A percentile compares a stretch with the other conserved stretches of the same genome.
phyloP scores from a whole-genome alignment of 2,888 invertebrate species.

The Drosophila borealis region DNA sequence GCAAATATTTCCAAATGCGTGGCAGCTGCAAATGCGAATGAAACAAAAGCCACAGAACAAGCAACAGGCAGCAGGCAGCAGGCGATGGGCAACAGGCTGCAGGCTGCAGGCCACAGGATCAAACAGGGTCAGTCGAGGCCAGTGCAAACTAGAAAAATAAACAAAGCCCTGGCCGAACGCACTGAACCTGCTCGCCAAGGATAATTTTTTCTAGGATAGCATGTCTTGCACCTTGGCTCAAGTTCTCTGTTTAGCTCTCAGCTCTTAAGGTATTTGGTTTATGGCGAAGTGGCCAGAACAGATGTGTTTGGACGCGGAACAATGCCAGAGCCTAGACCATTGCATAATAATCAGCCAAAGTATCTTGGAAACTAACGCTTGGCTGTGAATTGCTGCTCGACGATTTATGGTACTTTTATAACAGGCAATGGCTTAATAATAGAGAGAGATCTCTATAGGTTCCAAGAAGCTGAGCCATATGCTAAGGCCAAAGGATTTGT shows the following conservation, averaged over 20 bases:
- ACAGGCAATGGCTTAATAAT: slow-evolving; percentile 29
- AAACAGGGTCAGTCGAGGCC: slow-evolving; percentile 52
- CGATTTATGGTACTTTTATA: slow-evolving; percentile 62
- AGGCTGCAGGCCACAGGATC: slow-evolving; percentile 62
- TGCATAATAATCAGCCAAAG: slow-evolving; percentile 55
- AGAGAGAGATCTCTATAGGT: slow-evolving; percentile 29
- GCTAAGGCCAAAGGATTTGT: slow-evolving; percentile 51
- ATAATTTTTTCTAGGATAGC: slow-evolving; percentile 26
- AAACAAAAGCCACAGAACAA: slow-evolving; percentile 49
- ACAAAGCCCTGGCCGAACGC: slow-evolving; percentile 52
- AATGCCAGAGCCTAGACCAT: slow-evolving; percentile 29
- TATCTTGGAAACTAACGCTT: slow-evolving; percentile 55
- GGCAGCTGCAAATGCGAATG: slow-evolving; percentile 65
- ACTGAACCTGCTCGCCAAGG: slow-evolving; percentile 64
- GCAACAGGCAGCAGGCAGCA: slow-evolving; percentile 55
- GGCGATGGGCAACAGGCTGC: slow-evolving; percentile 8
- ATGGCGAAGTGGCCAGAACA: slow-evolving; percentile 59
- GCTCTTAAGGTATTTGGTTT: slow-evolving; percentile 51
- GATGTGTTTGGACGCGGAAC: slow-evolving; percentile 45
- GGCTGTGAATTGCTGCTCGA: slow-evolving; percentile 59
- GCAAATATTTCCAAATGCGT: slow-evolving; percentile 64
- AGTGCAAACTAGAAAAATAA: slow-evolving; percentile 49
- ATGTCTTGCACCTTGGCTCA: slow-evolving; percentile 30
- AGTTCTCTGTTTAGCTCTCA: slow-evolving; percentile 1
- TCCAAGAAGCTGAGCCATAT: slow-evolving; percentile 38